Evolutionary conservation across 1,140 invertebrate species (phyloP).

Genomic region (Drosophila micromelanica): DNA sequence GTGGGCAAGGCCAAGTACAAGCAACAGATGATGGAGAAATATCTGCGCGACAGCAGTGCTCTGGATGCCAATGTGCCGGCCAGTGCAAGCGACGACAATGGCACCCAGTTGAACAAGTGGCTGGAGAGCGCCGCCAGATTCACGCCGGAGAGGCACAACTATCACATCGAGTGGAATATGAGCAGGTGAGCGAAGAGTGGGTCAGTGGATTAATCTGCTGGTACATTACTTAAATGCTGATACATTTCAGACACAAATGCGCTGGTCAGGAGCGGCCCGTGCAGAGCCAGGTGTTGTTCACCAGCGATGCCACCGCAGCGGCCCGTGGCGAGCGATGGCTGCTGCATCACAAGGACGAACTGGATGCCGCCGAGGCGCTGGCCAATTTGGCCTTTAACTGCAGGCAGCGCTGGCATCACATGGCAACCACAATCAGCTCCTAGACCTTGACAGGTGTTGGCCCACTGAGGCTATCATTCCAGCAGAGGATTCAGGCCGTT

Average conservation of each 20-base stretch:
- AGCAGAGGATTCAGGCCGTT: conserved; percentile 47
- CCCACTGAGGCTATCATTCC: conserved; percentile 72
- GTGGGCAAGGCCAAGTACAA: conserved; percentile 85
- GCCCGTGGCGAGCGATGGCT: conserved; percentile 54
- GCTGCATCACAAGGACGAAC: conserved; percentile 88
- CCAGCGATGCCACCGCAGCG: conserved; percentile 50
- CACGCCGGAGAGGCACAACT: conserved; percentile 88
- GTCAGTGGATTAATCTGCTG: too few species aligned
- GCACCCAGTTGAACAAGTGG: conserved; percentile 87
- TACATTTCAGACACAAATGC: conserved; percentile 52
- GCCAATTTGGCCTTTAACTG: conserved; percentile 84
- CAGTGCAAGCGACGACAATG: conserved; percentile 24
- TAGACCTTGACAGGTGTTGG: conserved; percentile 29
- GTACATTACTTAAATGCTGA: not conserved
- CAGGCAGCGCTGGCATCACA: conserved; percentile 63
- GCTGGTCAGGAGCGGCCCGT: conserved; percentile 21
- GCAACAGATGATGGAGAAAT: conserved; percentile 87
- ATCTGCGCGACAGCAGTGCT: conserved; percentile 78
- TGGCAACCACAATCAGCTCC: conserved; percentile 64
- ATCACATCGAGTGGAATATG: conserved; percentile 87
- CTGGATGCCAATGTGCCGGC: conserved; percentile 9
- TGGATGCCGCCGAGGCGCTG: conserved; percentile 89
- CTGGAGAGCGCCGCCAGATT: conserved; percentile 88
- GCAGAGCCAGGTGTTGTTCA: conserved; percentile 52
- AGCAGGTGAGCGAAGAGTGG: conserved; percentile 65